Percentiles rank a stretch among this genome's conserved stretches.
These are phyloP conservation scores for Cyanoramphus novaezelandiae DNA, from an alignment of 2,113 vertebrate species.

Conservation along the genomic window DNA sequence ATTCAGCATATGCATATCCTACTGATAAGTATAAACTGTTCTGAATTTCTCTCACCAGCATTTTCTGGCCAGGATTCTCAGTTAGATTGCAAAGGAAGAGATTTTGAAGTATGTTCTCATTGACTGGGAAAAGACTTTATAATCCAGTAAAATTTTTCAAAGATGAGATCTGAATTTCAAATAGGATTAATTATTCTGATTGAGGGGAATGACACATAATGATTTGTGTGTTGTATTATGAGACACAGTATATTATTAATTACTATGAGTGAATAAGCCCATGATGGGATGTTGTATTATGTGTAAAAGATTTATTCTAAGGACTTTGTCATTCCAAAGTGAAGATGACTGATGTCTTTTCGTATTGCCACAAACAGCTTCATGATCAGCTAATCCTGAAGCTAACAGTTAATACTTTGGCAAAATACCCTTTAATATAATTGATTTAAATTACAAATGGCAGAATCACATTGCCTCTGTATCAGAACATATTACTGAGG, in stretches of 20 bases:
- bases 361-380: neutral
- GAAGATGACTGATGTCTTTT: neutral
- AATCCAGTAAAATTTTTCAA: neutral
- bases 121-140: neutral
- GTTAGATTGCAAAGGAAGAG: neutral
- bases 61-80: neutral
- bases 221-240: neutral
- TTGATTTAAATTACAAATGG: neutral
- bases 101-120: neutral
- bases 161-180: neutral
- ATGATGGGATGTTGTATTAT: neutral
- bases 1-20: conserved; percentile 48
- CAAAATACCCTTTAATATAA: neutral
- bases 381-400: neutral
- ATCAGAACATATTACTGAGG: neutral
- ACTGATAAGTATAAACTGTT: conserved; percentile 57
- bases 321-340: neutral
- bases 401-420: neutral
- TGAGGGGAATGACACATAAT: neutral
- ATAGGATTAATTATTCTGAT: neutral
- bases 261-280: neutral
- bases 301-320: neutral
- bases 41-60: conserved; percentile 7
- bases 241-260: neutral
- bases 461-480: neutral